Evolutionary conservation across 37 sponge, comb jelly and placozoan genomes (phyloP), one percentile per base, ranked within the genome.

Genomic region (Oopsacas minuta): DNA sequence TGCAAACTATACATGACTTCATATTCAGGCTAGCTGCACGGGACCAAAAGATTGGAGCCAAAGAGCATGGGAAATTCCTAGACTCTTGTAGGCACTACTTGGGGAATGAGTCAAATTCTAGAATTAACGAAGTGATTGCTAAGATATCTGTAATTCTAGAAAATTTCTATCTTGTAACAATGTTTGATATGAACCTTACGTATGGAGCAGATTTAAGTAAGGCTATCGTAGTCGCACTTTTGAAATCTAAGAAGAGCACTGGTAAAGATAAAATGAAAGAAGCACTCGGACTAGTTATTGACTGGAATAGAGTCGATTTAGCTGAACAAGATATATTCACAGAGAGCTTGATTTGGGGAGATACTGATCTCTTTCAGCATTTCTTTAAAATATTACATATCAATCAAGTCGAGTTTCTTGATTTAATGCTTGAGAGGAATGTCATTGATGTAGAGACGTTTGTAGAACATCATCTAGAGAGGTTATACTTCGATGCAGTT

Each of bases 301-400:
- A 61, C 75, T 61, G 75, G 75, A 61, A 61, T 34, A 10, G 75
- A 12, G 75, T 61, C 1, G 75, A 61, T n/a, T 34, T 61, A 34
- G 75, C 75, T 10, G 75, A 61, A 61, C 75, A 61, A 34, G 30
- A 61, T 61, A 61, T 61, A 61, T 61, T 61, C 75, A 61, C 75
- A 3, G 75, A 61, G 75, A 61, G 75, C 22, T 3, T 61, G 17
- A n/a, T 12, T n/a, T 61, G 75, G 75, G 75, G 75, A n/a, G 75
- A 61, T 12, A 12, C 75, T 34, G 75, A 61, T n/a, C 30, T 61
- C 32, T 61, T 61, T 34, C 75, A 61, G 22, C 75, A 61, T 34
- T 61, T 25, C 75, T 61, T 61, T 12, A n/a, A 10, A 10, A 12
- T 61, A 3, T 34, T 61, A 25, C 5, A 25, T n/a, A 32, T 61